Percentiles rank a stretch among this genome's conserved stretches.
These are phyloP conservation scores for Tholera decimalis DNA, from an alignment of 2,888 invertebrate genomes.

Conservation along the genomic window DNA sequence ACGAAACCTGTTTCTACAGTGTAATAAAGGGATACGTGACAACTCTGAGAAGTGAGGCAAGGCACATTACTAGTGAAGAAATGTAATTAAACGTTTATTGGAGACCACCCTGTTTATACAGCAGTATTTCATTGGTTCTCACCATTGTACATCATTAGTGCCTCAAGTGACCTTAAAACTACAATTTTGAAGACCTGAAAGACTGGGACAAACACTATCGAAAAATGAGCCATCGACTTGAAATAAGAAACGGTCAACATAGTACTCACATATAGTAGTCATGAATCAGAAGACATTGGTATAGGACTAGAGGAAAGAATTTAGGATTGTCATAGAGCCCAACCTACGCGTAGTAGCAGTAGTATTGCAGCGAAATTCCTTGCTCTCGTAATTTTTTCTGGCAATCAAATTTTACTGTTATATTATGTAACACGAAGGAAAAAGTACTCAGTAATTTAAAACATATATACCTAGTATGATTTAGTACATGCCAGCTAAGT, in stretches of 20 bases:
- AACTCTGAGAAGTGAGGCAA: constrained; percentile 1
- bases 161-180: neutral
- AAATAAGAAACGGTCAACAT: neutral
- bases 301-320: neutral
- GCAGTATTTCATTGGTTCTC: neutral
- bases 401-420: no score
- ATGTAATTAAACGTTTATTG: constrained; percentile 21
- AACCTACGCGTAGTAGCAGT: neutral
- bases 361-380: no score
- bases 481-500: neutral
- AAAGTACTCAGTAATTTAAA: no score
- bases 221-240: neutral
- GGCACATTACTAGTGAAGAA: constrained; percentile 7
- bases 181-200: neutral
- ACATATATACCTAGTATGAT: no score
- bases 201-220: neutral
- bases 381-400: no score
- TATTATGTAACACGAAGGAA: no score
- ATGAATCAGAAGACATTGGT: neutral
- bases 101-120: constrained; percentile 21
- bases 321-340: neutral
- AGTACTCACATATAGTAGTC: neutral
- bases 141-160: neutral
- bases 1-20: constrained; percentile 41
- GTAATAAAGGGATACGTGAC: constrained; percentile 32